Base-by-base conservation (phyloP, 1,140 invertebrate genomes). In the Solen grandis region DNA sequence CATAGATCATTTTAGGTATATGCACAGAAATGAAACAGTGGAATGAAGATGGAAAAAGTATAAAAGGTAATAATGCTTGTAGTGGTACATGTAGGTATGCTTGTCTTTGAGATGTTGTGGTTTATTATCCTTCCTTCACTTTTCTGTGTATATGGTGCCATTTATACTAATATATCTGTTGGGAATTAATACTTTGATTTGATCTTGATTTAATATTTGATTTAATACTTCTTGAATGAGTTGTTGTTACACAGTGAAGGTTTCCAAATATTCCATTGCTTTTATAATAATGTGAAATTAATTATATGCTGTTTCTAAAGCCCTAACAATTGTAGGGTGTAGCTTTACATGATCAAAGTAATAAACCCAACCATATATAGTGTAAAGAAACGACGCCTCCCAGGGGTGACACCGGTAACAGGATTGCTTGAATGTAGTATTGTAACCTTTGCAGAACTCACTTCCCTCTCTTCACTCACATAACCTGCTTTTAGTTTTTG, bases 191-290 rank as follows among this genome's bases (percentile, higher is more conserved):
- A n/a, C n/a, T n/a, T n/a, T n/a, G n/a, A n/a, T n/a, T n/a, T n/a
- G n/a, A n/a, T n/a, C n/a, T n/a, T n/a, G n/a, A n/a, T n/a, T n/a
- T n/a, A n/a, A n/a, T n/a, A n/a, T n/a, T n/a, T n/a, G n/a, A n/a
- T n/a, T n/a, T n/a, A n/a, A n/a, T 60, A 60, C 57, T 60, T 60
- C 57, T 60, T 60, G 57, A 60, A 60, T 60, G 57, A 60, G 57
- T 60, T 60, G 57, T 60, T 60, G 57, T 60, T 60, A 60, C 57
- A 60, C 57, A 60, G 8, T 60, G 57, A 60, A 60, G 57, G 57
- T 60, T 60, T 60, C 57, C 57, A 60, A 60, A 60, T 60, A 60
- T 60, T 60, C 57, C 57, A 60, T 60, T 60, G 57, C 57, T 60
- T 60, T 60, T 60, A 60, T 60, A 60, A 60, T 60, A 60, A 60